Evolutionary conservation across 2,113 vertebrate genomes (phyloP).

Genomic region (Hippocampus mohnikei): DNA sequence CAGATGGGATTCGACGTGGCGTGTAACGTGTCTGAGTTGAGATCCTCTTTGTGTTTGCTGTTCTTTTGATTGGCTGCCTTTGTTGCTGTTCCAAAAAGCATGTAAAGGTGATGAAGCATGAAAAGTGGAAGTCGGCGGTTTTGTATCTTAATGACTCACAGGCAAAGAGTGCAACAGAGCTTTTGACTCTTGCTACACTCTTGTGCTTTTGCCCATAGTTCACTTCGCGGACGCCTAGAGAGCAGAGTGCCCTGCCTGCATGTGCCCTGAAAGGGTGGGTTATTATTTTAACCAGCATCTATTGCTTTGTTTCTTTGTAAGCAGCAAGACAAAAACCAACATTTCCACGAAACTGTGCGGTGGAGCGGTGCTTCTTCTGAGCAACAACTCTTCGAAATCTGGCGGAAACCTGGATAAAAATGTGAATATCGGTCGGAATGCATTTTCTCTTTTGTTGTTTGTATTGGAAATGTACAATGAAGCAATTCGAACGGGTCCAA

Average conservation of each 20-base stretch:
- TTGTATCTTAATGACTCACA: slow-evolving; percentile 57
- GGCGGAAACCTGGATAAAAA: too few species aligned
- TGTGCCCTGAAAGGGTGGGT: background rate
- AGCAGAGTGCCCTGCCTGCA: background rate
- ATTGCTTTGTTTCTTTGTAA: background rate
- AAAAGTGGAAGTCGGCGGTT: slow-evolving; percentile 58
- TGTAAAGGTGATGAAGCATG: slow-evolving; percentile 54
- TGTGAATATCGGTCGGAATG: too few species aligned
- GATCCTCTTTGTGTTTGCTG: slow-evolving; percentile 29
- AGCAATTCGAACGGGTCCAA: too few species aligned
- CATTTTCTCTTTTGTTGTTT: too few species aligned
- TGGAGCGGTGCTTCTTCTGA: too few species aligned
- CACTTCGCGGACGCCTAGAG: background rate
- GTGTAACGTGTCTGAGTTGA: slow-evolving; percentile 28
- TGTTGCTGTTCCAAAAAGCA: slow-evolving; percentile 50
- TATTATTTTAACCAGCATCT: background rate
- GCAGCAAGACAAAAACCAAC: background rate
- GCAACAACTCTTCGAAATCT: too few species aligned
- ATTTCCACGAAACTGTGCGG: background rate
- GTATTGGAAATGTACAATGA: too few species aligned
- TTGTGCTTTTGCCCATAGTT: background rate
- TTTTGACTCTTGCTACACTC: slow-evolving; percentile 18
- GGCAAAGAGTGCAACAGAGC: slow-evolving; percentile 24
- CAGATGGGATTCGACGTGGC: slow-evolving; percentile 21
- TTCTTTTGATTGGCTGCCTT: slow-evolving; percentile 53